Percentiles rank a stretch among this genome's conserved stretches.
Conservation (phyloP, 2,888 invertebrate species). For the Steinernema scapterisci region DNA sequence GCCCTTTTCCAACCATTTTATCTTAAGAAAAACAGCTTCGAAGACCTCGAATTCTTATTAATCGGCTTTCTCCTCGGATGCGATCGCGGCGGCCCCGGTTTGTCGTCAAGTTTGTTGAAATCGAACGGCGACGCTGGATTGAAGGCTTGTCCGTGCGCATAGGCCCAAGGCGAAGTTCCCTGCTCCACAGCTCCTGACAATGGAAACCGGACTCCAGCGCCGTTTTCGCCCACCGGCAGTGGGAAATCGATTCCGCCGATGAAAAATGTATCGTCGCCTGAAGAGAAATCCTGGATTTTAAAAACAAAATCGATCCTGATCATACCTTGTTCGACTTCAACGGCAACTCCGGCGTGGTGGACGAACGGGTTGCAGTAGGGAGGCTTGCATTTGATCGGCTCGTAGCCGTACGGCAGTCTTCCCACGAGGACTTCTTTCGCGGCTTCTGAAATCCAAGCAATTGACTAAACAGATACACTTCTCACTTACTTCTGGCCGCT, state of each 20-base stretch:
- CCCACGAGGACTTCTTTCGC: conserved; percentile 60
- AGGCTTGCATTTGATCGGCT: conserved; percentile 63
- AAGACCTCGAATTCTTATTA: neutral
- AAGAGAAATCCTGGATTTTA: neutral
- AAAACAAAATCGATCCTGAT: neutral
- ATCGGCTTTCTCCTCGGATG: neutral
- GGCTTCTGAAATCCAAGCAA: conserved; percentile 46
- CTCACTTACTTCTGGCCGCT: conserved; percentile 54
- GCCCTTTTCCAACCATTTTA: no score
- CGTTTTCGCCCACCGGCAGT: conserved; percentile 57
- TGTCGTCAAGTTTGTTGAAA: conserved; percentile 39
- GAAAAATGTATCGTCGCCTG: conserved; percentile 60
- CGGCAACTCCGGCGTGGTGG: conserved; percentile 57
- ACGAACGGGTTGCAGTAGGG: conserved; percentile 66
- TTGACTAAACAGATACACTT: neutral
- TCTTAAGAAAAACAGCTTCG: no score
- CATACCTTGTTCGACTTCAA: conserved; percentile 57
- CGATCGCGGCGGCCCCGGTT: neutral
- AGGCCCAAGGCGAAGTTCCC: conserved; percentile 60
- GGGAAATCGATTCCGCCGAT: conserved; percentile 64
- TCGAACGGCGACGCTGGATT: conserved; percentile 61
- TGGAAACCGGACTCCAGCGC: conserved; percentile 61
- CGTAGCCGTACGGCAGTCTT: conserved; percentile 60
- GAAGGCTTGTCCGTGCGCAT: conserved; percentile 59
- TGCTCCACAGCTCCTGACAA: conserved; percentile 59